These are phyloP conservation scores for Gnathonemus echidnorhynchus DNA, from an alignment of 2,113 vertebrate genomes.

Conservation along the genomic window DNA sequence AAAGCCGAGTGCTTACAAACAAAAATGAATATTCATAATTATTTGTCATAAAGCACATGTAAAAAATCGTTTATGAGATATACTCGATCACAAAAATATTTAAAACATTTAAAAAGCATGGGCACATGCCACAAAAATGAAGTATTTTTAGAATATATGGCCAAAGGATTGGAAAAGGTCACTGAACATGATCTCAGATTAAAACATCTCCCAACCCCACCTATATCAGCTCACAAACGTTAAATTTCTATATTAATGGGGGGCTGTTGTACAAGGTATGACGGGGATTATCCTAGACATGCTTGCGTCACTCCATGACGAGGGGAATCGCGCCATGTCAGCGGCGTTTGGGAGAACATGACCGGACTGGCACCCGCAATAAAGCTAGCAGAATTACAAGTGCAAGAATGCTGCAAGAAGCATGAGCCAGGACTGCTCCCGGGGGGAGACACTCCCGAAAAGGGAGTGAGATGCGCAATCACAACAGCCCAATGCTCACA, in stretches of 20 bases:
- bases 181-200: background rate
- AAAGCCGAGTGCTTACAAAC: background rate
- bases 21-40: background rate
- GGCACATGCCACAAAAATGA: background rate
- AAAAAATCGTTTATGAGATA: background rate
- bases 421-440: background rate
- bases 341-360: background rate
- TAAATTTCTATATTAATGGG: background rate
- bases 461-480: background rate
- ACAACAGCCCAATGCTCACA: background rate
- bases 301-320: background rate
- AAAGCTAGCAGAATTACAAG: background rate
- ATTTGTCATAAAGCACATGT: background rate
- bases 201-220: background rate
- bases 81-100: background rate
- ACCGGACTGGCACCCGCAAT: background rate
- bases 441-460: background rate
- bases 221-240: background rate
- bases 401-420: background rate
- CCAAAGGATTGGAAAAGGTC: background rate
- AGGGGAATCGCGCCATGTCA: background rate
- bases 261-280: background rate
- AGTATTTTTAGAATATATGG: background rate
- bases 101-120: background rate
- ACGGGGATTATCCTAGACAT: background rate